Evolutionary conservation across 2,888 invertebrate genomes (phyloP).

Genomic region (Gerris lacustris): DNA sequence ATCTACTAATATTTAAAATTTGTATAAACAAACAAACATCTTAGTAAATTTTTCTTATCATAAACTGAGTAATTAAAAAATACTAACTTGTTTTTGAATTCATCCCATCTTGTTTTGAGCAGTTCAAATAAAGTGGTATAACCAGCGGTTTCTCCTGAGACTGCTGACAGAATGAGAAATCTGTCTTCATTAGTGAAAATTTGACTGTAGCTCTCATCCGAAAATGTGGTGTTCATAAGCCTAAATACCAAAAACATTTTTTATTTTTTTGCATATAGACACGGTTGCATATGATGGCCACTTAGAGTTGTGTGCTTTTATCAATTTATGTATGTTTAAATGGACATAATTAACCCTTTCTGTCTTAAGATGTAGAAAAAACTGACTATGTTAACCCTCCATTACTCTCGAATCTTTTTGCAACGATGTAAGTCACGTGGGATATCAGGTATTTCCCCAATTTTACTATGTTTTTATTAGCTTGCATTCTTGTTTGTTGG

Average conservation of each 20-base stretch:
- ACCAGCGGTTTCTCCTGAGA: conserved; percentile 45
- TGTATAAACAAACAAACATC: neutral
- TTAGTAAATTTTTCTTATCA: neutral
- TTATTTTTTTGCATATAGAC: neutral
- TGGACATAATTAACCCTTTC: conserved; percentile 8
- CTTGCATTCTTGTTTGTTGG: too few species aligned
- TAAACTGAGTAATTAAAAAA: neutral
- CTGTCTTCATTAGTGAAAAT: conserved; percentile 67
- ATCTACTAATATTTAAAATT: neutral
- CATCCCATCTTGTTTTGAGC: conserved; percentile 55
- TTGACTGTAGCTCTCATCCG: conserved; percentile 47
- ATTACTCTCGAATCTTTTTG: too few species aligned
- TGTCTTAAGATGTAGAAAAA: too few species aligned
- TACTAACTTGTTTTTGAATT: conserved; percentile 51
- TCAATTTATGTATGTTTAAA: neutral
- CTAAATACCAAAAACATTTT: conserved; percentile 29
- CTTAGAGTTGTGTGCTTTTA: too few species aligned
- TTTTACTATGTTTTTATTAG: too few species aligned
- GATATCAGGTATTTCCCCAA: too few species aligned
- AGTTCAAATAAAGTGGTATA: conserved; percentile 61
- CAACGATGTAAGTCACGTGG: too few species aligned
- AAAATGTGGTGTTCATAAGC: conserved; percentile 53
- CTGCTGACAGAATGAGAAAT: conserved; percentile 58
- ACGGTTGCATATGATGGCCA: too few species aligned
- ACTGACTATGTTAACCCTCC: too few species aligned